phyloP scores from a whole-genome alignment of 2,888 invertebrate genomes.

The Serrognathus titanus region DNA sequence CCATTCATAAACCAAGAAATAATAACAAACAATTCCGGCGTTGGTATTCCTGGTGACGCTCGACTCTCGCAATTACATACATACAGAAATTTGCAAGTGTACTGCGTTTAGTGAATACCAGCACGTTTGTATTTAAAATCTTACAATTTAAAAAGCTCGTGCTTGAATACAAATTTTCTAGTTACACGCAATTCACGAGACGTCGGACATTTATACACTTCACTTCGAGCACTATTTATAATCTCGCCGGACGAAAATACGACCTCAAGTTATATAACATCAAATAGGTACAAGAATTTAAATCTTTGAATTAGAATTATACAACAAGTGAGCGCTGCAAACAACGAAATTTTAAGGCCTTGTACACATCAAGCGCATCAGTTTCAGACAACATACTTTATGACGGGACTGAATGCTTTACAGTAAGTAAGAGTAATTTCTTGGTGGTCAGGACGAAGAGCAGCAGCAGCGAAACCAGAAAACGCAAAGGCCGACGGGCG shows the following conservation, averaged over 20 bases:
- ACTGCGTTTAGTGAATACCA: neutral
- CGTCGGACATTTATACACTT: conserved; percentile 2
- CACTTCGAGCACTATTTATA: neutral
- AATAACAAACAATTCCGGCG: too few relatives aligned
- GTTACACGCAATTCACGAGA: neutral
- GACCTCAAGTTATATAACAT: too few relatives aligned
- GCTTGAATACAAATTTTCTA: conserved; percentile 1
- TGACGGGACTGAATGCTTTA: conserved; percentile 10
- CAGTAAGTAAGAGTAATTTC: conserved; percentile 13
- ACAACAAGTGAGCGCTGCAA: too few relatives aligned
- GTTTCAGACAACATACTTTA: conserved; percentile 10
- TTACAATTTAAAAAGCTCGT: conserved; percentile 1
- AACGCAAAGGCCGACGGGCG: neutral
- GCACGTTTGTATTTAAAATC: neutral
- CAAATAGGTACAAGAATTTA: too few relatives aligned
- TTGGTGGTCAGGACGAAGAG: conserved; percentile 9
- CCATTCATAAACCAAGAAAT: too few relatives aligned
- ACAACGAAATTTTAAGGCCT: neutral
- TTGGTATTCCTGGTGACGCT: too few relatives aligned
- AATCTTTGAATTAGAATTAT: too few relatives aligned
- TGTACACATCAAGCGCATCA: conserved; percentile 9
- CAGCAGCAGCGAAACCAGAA: conserved; percentile 6
- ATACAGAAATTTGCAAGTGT: neutral
- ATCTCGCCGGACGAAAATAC: neutral
- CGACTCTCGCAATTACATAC: too few relatives aligned